Evolutionary conservation across 2,888 invertebrate species (phyloP).

Genomic region (Rapana venosa): DNA sequence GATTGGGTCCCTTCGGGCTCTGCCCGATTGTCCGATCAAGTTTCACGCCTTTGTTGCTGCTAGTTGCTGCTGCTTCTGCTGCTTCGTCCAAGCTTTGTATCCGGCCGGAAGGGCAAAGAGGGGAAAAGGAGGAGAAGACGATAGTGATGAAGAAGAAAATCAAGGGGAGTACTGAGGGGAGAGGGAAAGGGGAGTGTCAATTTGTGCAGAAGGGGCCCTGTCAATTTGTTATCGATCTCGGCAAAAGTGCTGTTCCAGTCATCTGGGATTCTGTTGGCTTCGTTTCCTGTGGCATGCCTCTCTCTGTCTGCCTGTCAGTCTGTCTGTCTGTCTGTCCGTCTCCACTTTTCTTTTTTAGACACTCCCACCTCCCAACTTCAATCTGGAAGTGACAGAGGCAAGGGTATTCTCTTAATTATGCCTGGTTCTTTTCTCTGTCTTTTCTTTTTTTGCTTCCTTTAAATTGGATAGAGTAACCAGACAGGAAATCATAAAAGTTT

Average conservation of each 20-base stretch:
- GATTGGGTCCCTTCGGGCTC: slow-evolving; percentile 20
- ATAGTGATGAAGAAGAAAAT: neutral
- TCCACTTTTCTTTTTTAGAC: neutral
- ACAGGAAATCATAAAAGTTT: neutral
- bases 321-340: slow-evolving; percentile 2
- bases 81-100: neutral
- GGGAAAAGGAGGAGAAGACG: neutral
- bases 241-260: too few species aligned
- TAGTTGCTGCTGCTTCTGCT: slow-evolving; percentile 4
- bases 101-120: slow-evolving; percentile 13
- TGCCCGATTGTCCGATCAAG: slow-evolving; percentile 1
- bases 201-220: slow-evolving; percentile 3
- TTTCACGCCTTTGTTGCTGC: neutral
- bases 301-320: neutral
- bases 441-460: neutral
- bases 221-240: slow-evolving; percentile 7
- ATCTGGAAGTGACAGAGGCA: neutral
- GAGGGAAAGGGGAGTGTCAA: neutral
- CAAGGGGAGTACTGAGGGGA: neutral
- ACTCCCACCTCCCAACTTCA: neutral
- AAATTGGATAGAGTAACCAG: neutral
- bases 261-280: too few species aligned
- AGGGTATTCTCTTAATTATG: slow-evolving; percentile 2
- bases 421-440: neutral
- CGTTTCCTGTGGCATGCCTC: neutral